A percentile compares a stretch with the other conserved stretches of the same genome.
Evolutionary conservation across 2,797 vertebrate genomes (phyloP).

Genomic region (Chloroceryle inda): DNA sequence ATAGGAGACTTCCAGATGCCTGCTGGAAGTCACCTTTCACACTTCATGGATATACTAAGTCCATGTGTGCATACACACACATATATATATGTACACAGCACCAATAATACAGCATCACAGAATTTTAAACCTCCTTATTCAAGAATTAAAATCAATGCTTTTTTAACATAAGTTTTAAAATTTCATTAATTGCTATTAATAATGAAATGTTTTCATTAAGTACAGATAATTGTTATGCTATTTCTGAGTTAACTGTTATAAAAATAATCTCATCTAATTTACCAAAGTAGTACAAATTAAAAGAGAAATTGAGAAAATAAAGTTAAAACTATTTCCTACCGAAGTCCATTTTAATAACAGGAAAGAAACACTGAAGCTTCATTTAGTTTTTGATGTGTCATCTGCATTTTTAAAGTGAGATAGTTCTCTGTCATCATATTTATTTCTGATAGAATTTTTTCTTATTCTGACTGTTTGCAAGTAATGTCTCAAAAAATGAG

Average conservation of each 20-base stretch:
- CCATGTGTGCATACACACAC: background rate
- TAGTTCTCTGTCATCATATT: background rate
- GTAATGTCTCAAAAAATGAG: background rate
- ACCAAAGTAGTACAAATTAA: background rate
- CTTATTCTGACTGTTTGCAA: background rate
- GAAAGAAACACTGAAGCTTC: background rate
- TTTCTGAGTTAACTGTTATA: background rate
- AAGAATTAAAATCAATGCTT: background rate
- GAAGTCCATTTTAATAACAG: background rate
- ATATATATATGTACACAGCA: too few relatives aligned
- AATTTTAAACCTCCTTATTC: background rate
- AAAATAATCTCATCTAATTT: background rate
- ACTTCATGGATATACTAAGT: rapidly evolving
- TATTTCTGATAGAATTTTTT: background rate
- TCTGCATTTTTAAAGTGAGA: background rate
- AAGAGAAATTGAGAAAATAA: background rate
- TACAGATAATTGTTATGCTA: background rate
- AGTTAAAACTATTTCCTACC: background rate
- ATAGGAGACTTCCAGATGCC: background rate
- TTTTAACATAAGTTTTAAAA: background rate
- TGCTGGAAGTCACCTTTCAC: background rate
- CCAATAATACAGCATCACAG: rapidly evolving
- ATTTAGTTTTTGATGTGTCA: background rate
- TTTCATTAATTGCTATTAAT: background rate
- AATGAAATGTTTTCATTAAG: background rate